phyloP scores from a whole-genome alignment of 1,140 invertebrate species.

The Mya arenaria region DNA sequence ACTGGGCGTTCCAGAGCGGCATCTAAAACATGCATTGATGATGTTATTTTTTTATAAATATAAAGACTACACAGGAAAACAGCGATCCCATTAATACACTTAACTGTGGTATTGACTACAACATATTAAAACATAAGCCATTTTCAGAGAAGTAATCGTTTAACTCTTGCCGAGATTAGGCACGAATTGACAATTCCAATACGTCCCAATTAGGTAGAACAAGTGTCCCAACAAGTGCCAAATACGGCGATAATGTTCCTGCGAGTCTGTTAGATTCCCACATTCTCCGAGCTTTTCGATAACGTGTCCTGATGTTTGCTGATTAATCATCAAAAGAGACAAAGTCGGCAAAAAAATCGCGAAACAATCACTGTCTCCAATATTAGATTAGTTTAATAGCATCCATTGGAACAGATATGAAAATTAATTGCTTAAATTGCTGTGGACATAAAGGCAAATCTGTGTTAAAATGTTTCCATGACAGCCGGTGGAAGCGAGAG shows the following conservation, averaged over 20 bases:
- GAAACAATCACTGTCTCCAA: slow-evolving; percentile 16
- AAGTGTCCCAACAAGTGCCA: slow-evolving; percentile 34
- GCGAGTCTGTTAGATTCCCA: slow-evolving; percentile 4
- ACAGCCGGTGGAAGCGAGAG: slow-evolving; percentile 24
- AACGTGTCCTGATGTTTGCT: background rate
- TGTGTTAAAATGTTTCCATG: slow-evolving; percentile 47
- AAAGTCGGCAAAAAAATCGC: background rate
- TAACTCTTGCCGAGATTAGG: too few species aligned
- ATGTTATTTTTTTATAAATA: too few species aligned
- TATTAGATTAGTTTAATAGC: slow-evolving; percentile 54
- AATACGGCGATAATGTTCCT: background rate
- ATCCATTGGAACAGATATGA: slow-evolving; percentile 56
- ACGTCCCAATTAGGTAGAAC: background rate
- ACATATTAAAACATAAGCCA: too few species aligned
- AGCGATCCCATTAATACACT: too few species aligned
- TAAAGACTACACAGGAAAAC: too few species aligned
- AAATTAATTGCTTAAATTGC: slow-evolving; percentile 58
- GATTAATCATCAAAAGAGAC: slow-evolving; percentile 36
- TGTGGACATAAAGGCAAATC: slow-evolving; percentile 39
- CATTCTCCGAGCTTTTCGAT: background rate
- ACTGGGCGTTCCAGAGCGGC: too few species aligned
- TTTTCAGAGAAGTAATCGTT: too few species aligned
- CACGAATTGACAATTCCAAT: too few species aligned
- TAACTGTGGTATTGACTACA: too few species aligned
- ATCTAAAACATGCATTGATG: too few species aligned